These are phyloP conservation scores for Clarias laeviceps DNA, from an alignment of 2,797 vertebrate genomes.

Conservation along the genomic window DNA sequence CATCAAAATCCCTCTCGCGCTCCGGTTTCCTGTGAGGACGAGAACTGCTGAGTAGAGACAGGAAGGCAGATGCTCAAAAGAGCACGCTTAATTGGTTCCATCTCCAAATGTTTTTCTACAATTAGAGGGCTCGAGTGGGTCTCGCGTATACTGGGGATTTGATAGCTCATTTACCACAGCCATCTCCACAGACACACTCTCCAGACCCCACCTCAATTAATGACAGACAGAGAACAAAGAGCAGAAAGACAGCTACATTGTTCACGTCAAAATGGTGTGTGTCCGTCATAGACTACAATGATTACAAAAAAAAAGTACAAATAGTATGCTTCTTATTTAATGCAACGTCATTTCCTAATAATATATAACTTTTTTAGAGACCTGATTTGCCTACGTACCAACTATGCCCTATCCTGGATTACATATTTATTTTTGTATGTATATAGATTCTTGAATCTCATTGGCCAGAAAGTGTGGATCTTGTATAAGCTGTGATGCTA, in stretches of 20 bases:
- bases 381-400: not conserved
- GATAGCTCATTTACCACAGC: constrained; percentile 48
- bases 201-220: constrained; percentile 41
- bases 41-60: constrained; percentile 47
- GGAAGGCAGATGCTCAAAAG: constrained; percentile 49
- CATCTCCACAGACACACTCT: constrained; percentile 36
- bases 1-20: constrained; percentile 30
- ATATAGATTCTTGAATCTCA: not conserved
- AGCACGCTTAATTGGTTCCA: constrained; percentile 50
- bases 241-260: constrained; percentile 20
- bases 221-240: constrained; percentile 44
- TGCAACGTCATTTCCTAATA: no score
- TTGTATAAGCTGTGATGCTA: not conserved
- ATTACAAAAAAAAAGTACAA: not conserved
- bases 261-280: not conserved
- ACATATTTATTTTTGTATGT: not conserved
- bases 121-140: constrained; percentile 45
- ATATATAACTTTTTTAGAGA: not conserved
- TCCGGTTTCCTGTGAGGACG: constrained; percentile 44
- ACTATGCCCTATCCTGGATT: not conserved
- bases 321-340: not conserved
- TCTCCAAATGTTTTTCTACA: constrained; percentile 52
- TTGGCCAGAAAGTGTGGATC: constrained; percentile 1
- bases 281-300: constrained; percentile 1
- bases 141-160: constrained; percentile 40